phyloP scores from a whole-genome alignment of 2,888 invertebrate genomes.

The Blastobasis adustella region DNA sequence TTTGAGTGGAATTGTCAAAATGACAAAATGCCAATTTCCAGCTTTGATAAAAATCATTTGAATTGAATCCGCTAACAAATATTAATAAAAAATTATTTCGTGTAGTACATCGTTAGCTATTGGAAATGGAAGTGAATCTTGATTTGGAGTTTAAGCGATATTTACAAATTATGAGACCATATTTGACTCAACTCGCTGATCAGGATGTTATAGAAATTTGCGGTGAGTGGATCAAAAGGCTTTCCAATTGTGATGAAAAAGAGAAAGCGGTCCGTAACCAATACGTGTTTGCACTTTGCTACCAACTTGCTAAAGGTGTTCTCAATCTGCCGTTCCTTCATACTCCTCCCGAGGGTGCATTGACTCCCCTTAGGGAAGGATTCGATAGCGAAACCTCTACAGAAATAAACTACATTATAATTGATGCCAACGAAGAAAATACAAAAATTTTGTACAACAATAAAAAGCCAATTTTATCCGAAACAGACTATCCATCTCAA shows the following conservation, averaged over 20 bases:
- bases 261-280: constrained; percentile 54
- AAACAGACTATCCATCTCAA: constrained; percentile 29
- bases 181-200: constrained; percentile 43
- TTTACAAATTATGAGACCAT: constrained; percentile 50
- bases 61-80: too few species aligned
- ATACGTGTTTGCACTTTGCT: constrained; percentile 52
- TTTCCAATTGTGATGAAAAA: constrained; percentile 35
- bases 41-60: too few species aligned
- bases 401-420: constrained; percentile 40
- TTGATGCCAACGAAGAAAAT: constrained; percentile 32
- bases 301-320: constrained; percentile 50
- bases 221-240: constrained; percentile 55
- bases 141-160: constrained; percentile 56
- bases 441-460: constrained; percentile 32
- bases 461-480: constrained; percentile 22
- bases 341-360: constrained; percentile 30
- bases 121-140: constrained; percentile 18
- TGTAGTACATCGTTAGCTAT: too few species aligned
- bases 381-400: constrained; percentile 35
- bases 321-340: constrained; percentile 47
- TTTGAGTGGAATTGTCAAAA: too few species aligned
- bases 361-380: constrained; percentile 34
- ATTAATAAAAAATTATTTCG: too few species aligned
- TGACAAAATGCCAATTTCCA: too few species aligned
- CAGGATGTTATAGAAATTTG: constrained; percentile 43